Evolutionary conservation across 1,140 invertebrate species (phyloP).

Genomic region (Trachymyrmex cornetzi): DNA sequence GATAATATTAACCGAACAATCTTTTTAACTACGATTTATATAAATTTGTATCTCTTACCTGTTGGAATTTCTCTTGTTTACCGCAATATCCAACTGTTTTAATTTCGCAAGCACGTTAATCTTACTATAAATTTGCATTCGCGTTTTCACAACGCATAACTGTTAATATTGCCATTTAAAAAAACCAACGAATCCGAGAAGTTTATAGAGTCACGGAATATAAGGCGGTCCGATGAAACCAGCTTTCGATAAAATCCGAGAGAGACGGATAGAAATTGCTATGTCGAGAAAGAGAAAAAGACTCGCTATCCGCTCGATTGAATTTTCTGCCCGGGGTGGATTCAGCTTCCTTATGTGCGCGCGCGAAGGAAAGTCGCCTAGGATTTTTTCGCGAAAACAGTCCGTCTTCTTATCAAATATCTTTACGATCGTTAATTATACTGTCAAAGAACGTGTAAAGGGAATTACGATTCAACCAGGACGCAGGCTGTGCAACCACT

Average conservation of each 20-base stretch:
- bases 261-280: conserved; percentile 18
- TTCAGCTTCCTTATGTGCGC: conserved; percentile 19
- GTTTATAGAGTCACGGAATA: neutral
- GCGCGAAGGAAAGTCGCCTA: conserved; percentile 38
- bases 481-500: conserved; percentile 29
- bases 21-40: neutral
- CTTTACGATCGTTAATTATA: conserved; percentile 49
- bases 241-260: conserved; percentile 6
- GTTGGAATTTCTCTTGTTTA: neutral
- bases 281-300: conserved; percentile 32
- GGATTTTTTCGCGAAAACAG: conserved; percentile 37
- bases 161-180: neutral
- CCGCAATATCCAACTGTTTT: neutral
- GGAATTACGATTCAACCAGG: conserved; percentile 71
- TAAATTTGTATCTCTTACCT: conserved; percentile 4
- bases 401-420: conserved; percentile 10
- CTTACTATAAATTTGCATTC: conserved; percentile 12
- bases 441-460: conserved; percentile 23
- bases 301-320: conserved; percentile 40
- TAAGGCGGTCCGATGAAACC: conserved; percentile 28
- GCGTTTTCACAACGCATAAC: neutral
- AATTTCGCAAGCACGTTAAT: conserved; percentile 3
- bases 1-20: neutral
- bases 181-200: conserved; percentile 9
- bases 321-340: conserved; percentile 30